Evolutionary conservation across 2,797 vertebrate species (phyloP).

Genomic region (Zalophus californianus): DNA sequence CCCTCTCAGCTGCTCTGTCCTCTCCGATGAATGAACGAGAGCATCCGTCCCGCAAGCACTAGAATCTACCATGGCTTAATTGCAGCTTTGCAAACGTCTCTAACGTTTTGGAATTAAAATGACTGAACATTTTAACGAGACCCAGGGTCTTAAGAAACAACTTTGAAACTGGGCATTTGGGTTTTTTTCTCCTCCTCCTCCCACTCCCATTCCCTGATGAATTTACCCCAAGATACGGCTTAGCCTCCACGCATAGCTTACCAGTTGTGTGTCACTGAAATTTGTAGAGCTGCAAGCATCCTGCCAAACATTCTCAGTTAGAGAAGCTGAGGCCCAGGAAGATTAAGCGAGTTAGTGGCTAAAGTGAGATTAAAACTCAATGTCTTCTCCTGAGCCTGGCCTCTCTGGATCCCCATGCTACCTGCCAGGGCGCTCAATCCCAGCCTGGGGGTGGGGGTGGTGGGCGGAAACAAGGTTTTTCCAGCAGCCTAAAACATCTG

Average conservation of each 20-base stretch:
- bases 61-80: too few species aligned
- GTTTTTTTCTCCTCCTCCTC: background rate
- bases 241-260: background rate
- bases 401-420: background rate
- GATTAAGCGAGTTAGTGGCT: background rate
- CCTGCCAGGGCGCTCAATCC: background rate
- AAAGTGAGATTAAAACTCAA: background rate
- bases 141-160: background rate
- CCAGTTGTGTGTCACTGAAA: background rate
- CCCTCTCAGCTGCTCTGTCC: background rate
- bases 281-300: background rate
- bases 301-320: background rate
- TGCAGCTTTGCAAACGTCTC: background rate
- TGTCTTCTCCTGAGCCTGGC: background rate
- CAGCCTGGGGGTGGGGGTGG: too few species aligned
- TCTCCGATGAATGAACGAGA: background rate
- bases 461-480: background rate
- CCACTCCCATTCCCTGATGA: background rate
- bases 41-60: accelerated
- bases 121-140: background rate
- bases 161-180: background rate
- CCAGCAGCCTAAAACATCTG: background rate
- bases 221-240: background rate
- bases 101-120: background rate
- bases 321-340: background rate